Conservation (phyloP, 2,888 invertebrate genomes). For the Lochmaea crataegi region DNA sequence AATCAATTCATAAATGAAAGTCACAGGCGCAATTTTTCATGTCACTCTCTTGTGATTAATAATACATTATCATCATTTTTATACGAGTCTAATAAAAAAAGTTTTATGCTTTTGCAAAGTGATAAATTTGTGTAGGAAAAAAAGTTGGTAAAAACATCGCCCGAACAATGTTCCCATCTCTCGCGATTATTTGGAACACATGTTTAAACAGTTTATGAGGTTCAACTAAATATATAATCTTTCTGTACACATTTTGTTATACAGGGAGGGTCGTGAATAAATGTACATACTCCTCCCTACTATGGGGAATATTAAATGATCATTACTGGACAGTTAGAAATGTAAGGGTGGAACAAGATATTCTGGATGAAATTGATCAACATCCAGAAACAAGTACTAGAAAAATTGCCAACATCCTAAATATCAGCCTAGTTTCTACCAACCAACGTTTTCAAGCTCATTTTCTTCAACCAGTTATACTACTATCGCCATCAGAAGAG, state of each 20-base stretch:
- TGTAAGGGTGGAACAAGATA: too few species aligned
- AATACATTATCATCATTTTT: constrained; percentile 39
- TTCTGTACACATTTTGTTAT: background rate
- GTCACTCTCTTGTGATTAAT: constrained; percentile 43
- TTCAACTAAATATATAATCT: background rate
- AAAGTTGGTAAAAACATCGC: constrained; percentile 12
- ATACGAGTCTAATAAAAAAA: constrained; percentile 36
- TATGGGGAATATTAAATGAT: too few species aligned
- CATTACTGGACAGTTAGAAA: too few species aligned
- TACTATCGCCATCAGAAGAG: too few species aligned
- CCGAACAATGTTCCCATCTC: constrained; percentile 4
- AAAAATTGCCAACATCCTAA: too few species aligned
- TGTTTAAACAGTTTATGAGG: background rate
- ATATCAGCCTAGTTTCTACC: too few species aligned
- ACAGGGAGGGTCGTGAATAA: too few species aligned
- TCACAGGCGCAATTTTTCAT: constrained; percentile 44
- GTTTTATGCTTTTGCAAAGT: constrained; percentile 30
- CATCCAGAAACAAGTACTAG: too few species aligned
- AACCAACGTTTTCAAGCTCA: too few species aligned
- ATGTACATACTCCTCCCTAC: too few species aligned
- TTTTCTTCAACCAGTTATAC: too few species aligned
- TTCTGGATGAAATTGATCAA: too few species aligned
- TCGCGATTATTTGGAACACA: constrained; percentile 5
- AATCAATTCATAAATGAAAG: constrained; percentile 46
- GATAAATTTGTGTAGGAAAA: constrained; percentile 8